A percentile compares a stretch with the other conserved stretches of the same genome.
Evolutionary conservation across 1,140 invertebrate species (phyloP).

Genomic region (Ips nitidus): DNA sequence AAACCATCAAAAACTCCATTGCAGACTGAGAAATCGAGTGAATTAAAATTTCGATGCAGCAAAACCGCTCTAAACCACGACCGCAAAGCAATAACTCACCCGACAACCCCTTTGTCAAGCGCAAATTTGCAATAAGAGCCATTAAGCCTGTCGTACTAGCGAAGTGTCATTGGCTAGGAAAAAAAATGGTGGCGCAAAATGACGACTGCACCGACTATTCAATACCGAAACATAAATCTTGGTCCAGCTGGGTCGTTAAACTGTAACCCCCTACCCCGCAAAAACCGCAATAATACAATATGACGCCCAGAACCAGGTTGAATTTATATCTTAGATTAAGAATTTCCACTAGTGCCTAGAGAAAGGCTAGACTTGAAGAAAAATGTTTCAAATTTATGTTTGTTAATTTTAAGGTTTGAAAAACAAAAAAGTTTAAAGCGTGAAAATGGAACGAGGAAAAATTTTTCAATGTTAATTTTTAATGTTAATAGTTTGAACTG

Average conservation of each 20-base stretch:
- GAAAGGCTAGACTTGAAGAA: neutral
- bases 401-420: neutral
- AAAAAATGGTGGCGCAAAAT: conserved; percentile 19
- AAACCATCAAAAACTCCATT: too few relatives aligned
- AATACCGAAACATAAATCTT: conserved; percentile 15
- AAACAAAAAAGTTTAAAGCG: neutral
- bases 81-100: neutral
- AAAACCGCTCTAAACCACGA: neutral
- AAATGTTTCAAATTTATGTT: neutral
- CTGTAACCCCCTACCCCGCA: neutral
- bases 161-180: conserved; percentile 9
- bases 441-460: neutral
- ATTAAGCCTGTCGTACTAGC: conserved; percentile 12
- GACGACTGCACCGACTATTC: conserved; percentile 14
- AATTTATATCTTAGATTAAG: conserved; percentile 5
- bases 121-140: conserved; percentile 21
- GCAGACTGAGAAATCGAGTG: too few relatives aligned
- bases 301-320: neutral
- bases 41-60: too few relatives aligned
- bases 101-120: conserved; percentile 8
- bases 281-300: neutral
- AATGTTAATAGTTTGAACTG: neutral
- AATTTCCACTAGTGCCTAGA: neutral
- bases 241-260: conserved; percentile 13
- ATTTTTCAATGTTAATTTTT: neutral